Evolutionary conservation across 2,113 vertebrate genomes (phyloP).

Genomic region (Elachura formosa): DNA sequence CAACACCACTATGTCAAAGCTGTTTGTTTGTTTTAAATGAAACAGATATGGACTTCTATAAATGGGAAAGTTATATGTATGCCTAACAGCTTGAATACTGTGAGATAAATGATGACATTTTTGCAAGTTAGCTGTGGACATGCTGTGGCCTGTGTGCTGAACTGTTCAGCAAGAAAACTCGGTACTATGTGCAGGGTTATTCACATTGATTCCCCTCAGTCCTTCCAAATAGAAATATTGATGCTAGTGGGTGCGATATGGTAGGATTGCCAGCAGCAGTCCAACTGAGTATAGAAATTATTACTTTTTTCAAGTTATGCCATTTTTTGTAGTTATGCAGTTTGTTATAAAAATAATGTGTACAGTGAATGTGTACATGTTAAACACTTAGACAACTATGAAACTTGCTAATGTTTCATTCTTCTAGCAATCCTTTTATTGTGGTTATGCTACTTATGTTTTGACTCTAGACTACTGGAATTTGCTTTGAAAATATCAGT

Average conservation of each 20-base stretch:
- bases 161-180: not conserved
- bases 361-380: not conserved
- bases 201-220: not conserved
- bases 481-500: conserved; percentile 20
- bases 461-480: conserved; percentile 2
- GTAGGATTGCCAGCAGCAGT: not conserved
- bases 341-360: not conserved
- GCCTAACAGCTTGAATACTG: not conserved
- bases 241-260: not conserved
- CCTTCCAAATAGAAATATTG: not conserved
- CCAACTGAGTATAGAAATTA: not conserved
- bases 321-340: rapidly evolving
- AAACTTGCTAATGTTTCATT: not conserved
- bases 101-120: not conserved
- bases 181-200: not conserved
- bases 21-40: not conserved
- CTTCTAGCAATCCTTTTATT: not conserved
- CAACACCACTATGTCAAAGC: not conserved
- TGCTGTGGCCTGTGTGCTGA: not conserved
- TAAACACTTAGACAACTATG: not conserved
- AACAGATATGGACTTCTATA: not conserved
- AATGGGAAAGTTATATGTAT: not conserved
- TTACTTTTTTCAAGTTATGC: not conserved
- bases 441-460: conserved; percentile 10
- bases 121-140: not conserved